Evolutionary conservation across 2,888 invertebrate species (phyloP), one percentile per base, ranked within the genome.

Genomic region (Tipula vernalis): DNA sequence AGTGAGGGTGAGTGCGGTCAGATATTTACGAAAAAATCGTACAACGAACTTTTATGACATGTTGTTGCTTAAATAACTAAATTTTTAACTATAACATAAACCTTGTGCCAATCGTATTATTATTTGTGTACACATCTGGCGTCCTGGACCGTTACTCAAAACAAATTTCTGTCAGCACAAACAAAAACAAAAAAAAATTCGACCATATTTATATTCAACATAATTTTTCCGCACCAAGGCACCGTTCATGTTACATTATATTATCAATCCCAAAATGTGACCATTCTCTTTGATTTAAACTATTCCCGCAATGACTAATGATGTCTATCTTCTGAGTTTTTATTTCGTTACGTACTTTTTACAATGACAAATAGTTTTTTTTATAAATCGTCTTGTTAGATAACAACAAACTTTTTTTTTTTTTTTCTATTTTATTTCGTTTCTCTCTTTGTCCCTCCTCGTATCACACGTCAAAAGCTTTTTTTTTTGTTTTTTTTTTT

Each of bases 301-400:
- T 71, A 71, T 71, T 71, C 71, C 28, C 71, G 28, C 28, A 71
- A 71, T 71, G 71, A 71, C 71, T 71, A 71, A 71, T 71, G 71
- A 71, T 71, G 18, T 71, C 28, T 71, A 10, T 71, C 71, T 71
- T 18, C 28, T 28, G 10, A 10, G 28, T 71, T 71, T 71, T 71
- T 28, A 71, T 71, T 71, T 71, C 71, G 71, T 28, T 28, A 18
- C 71, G 12, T 71, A 28, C 28, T 71, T 71, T 71, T 71, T 28
- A 71, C 71, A 71, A 71, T 71, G 71, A 71, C 71, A 71, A 71
- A 71, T 71, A 71, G 71, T 71, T 71, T 71, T 71, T 71, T 51
- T 51, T 51, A 15, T 51, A 57, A 5, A 71, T 71, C 28, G 10
- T 71, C 71, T 71, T 71, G 28, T 71, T 10, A 18, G 71, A 28